Evolutionary conservation across 2,113 vertebrate genomes (phyloP).

Genomic region (Tetrax tetrax): DNA sequence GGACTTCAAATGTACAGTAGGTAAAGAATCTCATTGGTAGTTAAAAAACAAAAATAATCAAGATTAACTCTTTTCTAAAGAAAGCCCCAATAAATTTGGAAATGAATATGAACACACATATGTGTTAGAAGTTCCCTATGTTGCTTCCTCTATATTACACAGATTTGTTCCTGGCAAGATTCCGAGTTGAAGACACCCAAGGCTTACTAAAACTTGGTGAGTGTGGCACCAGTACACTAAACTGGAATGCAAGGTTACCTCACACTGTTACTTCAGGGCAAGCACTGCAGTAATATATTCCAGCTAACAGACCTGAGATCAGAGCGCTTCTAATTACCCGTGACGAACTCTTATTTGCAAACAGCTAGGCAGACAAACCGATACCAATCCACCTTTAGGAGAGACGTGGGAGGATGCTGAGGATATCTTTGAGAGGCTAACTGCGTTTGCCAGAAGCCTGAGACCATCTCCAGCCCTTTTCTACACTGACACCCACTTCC

Average conservation of each 20-base stretch:
- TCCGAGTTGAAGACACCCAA: background rate
- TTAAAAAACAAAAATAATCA: background rate
- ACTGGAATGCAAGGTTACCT: background rate
- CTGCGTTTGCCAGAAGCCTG: background rate
- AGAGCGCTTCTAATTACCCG: background rate
- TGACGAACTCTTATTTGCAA: conserved; percentile 30
- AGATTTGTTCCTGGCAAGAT: background rate
- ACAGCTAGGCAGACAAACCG: background rate
- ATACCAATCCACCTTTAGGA: conserved; percentile 16
- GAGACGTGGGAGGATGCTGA: background rate
- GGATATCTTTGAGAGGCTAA: conserved; percentile 19
- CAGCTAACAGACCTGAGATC: conserved; percentile 9
- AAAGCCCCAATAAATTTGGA: background rate
- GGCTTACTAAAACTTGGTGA: background rate
- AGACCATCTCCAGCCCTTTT: conserved; percentile 6
- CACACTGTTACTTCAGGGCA: conserved; percentile 19
- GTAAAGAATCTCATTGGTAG: background rate
- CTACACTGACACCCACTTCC: background rate
- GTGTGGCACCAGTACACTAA: background rate
- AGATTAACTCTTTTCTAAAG: background rate
- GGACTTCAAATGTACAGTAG: background rate
- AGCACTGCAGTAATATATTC: background rate
- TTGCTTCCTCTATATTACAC: background rate
- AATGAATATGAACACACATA: fast-evolving
- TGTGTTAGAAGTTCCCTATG: background rate